Conservation (phyloP, 2,113 vertebrate genomes). For the Dicrurus megarhynchus region DNA sequence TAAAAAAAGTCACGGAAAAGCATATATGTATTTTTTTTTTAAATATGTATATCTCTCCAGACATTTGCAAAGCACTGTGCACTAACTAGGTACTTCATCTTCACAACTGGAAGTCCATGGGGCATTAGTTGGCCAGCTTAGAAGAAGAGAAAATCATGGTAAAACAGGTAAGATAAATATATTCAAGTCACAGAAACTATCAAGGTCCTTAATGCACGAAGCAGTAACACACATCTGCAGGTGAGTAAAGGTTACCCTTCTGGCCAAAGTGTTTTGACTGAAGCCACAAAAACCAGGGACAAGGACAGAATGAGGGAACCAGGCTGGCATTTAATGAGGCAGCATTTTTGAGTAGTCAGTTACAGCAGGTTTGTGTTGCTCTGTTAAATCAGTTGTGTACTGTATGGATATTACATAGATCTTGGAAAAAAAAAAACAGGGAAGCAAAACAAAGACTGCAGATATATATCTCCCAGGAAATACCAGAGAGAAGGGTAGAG, state of each 20-base stretch:
- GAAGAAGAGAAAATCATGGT: not conserved
- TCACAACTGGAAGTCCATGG: rapidly evolving
- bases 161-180: not conserved
- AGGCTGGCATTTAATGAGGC: not conserved
- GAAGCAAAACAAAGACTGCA: not conserved
- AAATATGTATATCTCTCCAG: not conserved
- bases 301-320: not conserved
- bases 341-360: not conserved
- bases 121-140: not conserved
- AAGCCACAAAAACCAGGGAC: not conserved
- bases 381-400: not conserved
- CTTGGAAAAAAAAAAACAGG: not conserved
- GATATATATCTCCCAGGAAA: not conserved
- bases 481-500: not conserved
- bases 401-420: not conserved
- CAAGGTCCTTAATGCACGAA: not conserved
- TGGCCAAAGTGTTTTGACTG: not conserved
- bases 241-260: not conserved
- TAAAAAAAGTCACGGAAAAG: not conserved
- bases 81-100: not conserved
- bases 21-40: not conserved
- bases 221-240: not conserved
- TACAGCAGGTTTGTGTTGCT: not conserved
- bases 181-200: not conserved
- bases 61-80: not conserved